phyloP scores from a whole-genome alignment of 2,113 vertebrate species.

The Corynorhinus townsendii region DNA sequence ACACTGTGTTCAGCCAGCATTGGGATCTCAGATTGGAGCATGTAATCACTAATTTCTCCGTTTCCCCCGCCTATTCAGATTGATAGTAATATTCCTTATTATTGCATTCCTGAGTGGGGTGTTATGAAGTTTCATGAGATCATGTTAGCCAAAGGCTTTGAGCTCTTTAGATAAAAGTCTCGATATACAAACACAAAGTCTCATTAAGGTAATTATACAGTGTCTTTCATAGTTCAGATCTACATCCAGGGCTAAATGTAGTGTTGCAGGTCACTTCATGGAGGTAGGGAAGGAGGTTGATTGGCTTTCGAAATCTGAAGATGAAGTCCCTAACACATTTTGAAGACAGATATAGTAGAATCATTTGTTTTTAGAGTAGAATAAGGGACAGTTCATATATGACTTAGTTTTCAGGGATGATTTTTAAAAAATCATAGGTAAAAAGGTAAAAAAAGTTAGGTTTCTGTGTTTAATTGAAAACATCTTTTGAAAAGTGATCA shows the following conservation, averaged over 20 bases:
- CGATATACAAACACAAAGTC: slow-evolving; percentile 42
- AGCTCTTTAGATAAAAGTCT: slow-evolving; percentile 54
- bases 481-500: not conserved
- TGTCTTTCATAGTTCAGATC: slow-evolving; percentile 53
- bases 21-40: slow-evolving; percentile 9
- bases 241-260: not conserved
- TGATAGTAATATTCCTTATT: slow-evolving; percentile 45
- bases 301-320: slow-evolving; percentile 26
- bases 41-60: slow-evolving; percentile 37
- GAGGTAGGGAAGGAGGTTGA: not conserved
- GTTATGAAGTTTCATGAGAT: slow-evolving; percentile 62
- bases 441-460: not conserved
- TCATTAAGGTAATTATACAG: slow-evolving; percentile 69
- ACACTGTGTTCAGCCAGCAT: slow-evolving; percentile 6
- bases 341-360: not conserved
- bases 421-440: not conserved
- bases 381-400: not conserved
- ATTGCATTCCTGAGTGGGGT: slow-evolving; percentile 57
- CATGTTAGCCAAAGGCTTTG: slow-evolving; percentile 57
- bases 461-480: not conserved
- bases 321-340: slow-evolving; percentile 15
- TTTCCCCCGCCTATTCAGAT: slow-evolving; percentile 58
- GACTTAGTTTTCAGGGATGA: not conserved
- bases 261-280: not conserved
- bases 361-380: not conserved